A percentile compares a stretch with the other conserved stretches of the same genome.
These are phyloP conservation scores for Nemotelus pantherinus DNA, from an alignment of 2,888 invertebrate species.

Conservation along the genomic window DNA sequence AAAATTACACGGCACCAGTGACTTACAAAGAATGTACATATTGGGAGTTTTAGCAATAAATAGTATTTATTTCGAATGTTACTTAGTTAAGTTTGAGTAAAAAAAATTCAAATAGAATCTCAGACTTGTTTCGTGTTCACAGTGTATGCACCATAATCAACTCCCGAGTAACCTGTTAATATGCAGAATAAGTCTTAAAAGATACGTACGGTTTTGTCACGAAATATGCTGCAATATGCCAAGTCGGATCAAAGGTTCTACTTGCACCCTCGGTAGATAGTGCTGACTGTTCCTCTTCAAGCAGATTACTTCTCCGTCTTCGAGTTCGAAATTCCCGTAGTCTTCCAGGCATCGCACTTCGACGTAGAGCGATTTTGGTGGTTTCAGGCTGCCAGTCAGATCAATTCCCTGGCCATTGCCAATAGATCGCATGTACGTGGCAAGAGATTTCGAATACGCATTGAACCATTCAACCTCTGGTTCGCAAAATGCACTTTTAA, in stretches of 20 bases:
- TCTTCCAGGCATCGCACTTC: slow-evolving; percentile 91
- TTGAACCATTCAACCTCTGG: slow-evolving; percentile 90
- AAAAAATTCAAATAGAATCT: background rate
- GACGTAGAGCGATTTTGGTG: slow-evolving; percentile 91
- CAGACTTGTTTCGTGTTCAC: background rate
- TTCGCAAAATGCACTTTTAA: slow-evolving; percentile 80
- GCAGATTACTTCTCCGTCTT: slow-evolving; percentile 89
- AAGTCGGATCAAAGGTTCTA: slow-evolving; percentile 89
- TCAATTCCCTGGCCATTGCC: slow-evolving; percentile 86
- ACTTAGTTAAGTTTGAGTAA: background rate
- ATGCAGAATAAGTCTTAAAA: background rate
- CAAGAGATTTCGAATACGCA: slow-evolving; percentile 85
- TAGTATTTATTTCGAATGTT: slow-evolving; percentile 27
- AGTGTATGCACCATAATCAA: background rate
- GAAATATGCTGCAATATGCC: slow-evolving; percentile 83
- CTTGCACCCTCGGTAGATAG: slow-evolving; percentile 86
- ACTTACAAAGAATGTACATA: slow-evolving; percentile 17
- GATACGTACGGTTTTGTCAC: background rate
- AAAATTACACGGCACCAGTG: background rate
- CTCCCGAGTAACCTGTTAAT: background rate
- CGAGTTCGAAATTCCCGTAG: slow-evolving; percentile 93
- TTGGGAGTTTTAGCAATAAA: background rate
- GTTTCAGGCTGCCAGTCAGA: slow-evolving; percentile 85
- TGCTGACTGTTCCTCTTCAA: slow-evolving; percentile 92
- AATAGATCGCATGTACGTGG: slow-evolving; percentile 89